Evolutionary conservation across 2,888 invertebrate genomes (phyloP), one percentile per base, ranked within the genome.

Genomic region (Melanostoma scalare): DNA sequence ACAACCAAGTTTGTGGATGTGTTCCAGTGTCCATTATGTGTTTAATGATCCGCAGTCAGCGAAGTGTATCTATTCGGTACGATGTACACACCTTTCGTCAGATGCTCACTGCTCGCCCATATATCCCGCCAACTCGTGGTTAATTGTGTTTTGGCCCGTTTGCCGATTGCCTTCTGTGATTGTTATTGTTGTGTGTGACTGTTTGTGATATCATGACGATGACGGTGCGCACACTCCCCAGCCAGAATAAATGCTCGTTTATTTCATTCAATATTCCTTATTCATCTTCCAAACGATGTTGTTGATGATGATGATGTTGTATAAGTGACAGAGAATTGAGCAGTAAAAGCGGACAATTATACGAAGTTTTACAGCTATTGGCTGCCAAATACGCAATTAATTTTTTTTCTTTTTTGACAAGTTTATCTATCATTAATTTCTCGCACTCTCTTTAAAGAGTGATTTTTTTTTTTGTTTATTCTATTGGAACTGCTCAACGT

Each of bases 1-100:
- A 8, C 48, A 31, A 31, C 38, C 48, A 31, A 73, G 33, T 67
- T 67, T 60, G 38, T 56, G n/a, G 81, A 82, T 82, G 61, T 84
- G 84, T 79, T 84, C 79, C 84, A 79, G 79, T 72, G 84, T 84
- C 84, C 84, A 84, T 84, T 84, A 84, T 84, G 75, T 79, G 84
- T 71, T 84, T 84, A 84, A 84, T 84, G 84, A 79, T 84, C 84
- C 79, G 56, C 78, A 84, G 74, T 71, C 74, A 67, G 84, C 55
- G 73, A 65, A 78, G 71, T 84, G 74, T 78, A 84, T 74, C 78
- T 78, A 69, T 73, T 35, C 9, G 72, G 67, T 44, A 76, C 72
- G 55, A 63, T 50, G 78, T 78, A 84, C 84, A 84, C 84, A 84
- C 84, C 84, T 84, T 84, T 84, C 84, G 55, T 84, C 84, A 78